Percentiles rank a stretch among this genome's conserved stretches.
Evolutionary conservation across 2,113 vertebrate species (phyloP).

Genomic region (Rhizomys pruinosus): DNA sequence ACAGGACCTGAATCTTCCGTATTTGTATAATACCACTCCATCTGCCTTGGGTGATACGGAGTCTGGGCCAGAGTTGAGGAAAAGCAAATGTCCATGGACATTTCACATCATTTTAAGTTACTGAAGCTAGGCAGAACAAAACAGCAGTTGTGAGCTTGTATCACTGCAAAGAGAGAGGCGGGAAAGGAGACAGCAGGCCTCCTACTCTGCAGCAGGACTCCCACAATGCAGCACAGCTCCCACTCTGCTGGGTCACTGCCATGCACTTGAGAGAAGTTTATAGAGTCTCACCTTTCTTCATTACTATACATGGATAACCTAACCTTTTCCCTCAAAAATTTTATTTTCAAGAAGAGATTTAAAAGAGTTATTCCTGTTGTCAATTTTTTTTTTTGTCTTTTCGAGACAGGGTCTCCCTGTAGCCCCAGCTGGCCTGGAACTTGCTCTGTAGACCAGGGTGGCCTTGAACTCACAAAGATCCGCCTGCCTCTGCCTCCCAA

Average conservation of each 20-base stretch:
- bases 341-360: not conserved
- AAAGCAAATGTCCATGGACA: not conserved
- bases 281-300: fast-evolving
- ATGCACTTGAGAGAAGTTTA: fast-evolving
- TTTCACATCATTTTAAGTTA: not conserved
- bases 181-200: fast-evolving
- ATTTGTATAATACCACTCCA: fast-evolving
- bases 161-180: fast-evolving
- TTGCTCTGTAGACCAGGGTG: too few species aligned
- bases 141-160: fast-evolving
- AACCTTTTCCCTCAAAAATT: not conserved
- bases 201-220: not conserved
- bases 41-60: not conserved
- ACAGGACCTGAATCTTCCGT: not conserved
- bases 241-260: fast-evolving
- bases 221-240: too few species aligned
- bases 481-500: too few species aligned
- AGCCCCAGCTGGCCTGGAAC: too few species aligned
- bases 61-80: not conserved
- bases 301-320: fast-evolving
- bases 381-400: too few species aligned
- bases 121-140: not conserved
- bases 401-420: too few species aligned
- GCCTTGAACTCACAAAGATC: too few species aligned
- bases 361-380: not conserved